phyloP scores from a whole-genome alignment of 2,113 vertebrate species.

The Podilymbus podiceps region DNA sequence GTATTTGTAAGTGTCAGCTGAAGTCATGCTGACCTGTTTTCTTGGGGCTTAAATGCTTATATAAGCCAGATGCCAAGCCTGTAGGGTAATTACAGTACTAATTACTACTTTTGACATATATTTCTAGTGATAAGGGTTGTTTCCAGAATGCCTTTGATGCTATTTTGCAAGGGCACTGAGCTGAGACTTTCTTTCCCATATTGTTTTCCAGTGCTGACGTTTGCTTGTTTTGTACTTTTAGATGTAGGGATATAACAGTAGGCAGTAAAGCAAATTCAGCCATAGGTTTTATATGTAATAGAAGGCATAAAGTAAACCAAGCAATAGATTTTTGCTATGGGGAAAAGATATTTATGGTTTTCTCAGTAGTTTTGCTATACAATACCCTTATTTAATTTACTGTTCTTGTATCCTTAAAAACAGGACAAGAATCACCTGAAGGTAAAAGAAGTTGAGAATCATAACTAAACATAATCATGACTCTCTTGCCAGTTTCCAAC shows the following conservation, averaged over 20 bases:
- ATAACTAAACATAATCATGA: not conserved
- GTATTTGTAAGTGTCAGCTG: not conserved
- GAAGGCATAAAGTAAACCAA: not conserved
- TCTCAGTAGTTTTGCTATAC: not conserved
- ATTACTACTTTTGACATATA: slow-evolving; percentile 26
- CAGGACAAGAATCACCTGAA: not conserved
- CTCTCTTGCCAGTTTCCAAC: not conserved
- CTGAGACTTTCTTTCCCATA: not conserved
- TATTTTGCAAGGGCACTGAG: not conserved
- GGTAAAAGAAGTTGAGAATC: not conserved
- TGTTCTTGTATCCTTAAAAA: slow-evolving; percentile 3
- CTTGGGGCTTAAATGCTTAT: not conserved
- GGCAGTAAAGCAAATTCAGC: not conserved
- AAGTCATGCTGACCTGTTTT: slow-evolving; percentile 24
- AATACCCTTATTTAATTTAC: slow-evolving; percentile 17
- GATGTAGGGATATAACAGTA: not conserved
- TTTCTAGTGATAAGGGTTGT: not conserved
- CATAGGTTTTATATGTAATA: slow-evolving; percentile 1
- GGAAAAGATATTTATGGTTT: slow-evolving; percentile 11
- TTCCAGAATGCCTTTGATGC: slow-evolving; percentile 22
- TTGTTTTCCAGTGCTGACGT: not conserved
- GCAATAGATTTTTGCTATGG: slow-evolving; percentile 9
- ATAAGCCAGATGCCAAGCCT: slow-evolving; percentile 5
- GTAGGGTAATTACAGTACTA: slow-evolving; percentile 32
- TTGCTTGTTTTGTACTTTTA: slow-evolving; percentile 1